Conservation (phyloP, 2,113 vertebrate genomes). For the Carettochelys insculpta region DNA sequence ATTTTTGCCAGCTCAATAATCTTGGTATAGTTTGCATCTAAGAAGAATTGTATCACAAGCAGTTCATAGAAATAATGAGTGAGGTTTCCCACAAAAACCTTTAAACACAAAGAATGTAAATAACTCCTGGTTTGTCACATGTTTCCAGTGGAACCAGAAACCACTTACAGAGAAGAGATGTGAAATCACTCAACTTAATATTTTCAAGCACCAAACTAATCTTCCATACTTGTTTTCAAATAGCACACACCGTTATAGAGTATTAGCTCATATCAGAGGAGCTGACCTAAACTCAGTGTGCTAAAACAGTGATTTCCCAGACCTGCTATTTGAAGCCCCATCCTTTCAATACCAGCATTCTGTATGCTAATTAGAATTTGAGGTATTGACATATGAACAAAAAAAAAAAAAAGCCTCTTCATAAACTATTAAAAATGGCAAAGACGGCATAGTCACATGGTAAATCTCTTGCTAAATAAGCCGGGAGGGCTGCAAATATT, state of each 20-base stretch:
- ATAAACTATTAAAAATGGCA: accelerated
- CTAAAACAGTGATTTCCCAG: background rate
- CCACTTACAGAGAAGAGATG: background rate
- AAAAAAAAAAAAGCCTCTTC: background rate
- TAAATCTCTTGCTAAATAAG: background rate
- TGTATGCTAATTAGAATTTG: background rate
- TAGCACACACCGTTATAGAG: background rate
- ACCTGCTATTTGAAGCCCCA: background rate
- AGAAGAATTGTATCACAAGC: slow-evolving; percentile 9
- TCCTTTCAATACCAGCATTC: background rate
- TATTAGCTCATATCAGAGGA: background rate
- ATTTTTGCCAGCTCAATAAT: background rate
- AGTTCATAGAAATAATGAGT: background rate
- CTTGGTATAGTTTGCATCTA: slow-evolving; percentile 2
- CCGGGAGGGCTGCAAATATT: background rate
- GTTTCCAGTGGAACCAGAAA: slow-evolving; percentile 6
- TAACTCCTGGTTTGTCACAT: background rate
- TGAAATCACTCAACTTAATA: background rate
- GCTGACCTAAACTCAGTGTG: background rate
- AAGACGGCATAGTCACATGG: background rate
- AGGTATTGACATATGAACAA: background rate
- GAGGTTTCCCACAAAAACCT: slow-evolving; percentile 12
- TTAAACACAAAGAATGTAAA: background rate
- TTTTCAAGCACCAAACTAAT: slow-evolving; percentile 2
- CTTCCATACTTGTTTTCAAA: background rate